Conservation (phyloP, 2,113 vertebrate genomes). For the Dasyprocta punctata region DNA sequence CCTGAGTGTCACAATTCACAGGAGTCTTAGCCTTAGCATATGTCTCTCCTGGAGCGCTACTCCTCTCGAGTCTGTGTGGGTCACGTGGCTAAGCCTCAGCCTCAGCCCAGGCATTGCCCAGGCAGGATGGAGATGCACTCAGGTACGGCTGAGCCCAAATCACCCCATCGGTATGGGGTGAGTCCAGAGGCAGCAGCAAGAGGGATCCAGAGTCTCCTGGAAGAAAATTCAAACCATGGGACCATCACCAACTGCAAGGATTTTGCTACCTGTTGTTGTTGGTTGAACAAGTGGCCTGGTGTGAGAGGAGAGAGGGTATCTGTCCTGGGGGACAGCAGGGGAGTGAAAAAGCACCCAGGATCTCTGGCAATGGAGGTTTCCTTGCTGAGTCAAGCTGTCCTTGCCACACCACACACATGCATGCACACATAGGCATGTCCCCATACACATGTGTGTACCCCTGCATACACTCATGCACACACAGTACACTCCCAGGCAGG, state of each 20-base stretch:
- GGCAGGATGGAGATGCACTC: background rate
- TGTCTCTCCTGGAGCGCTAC: too few species aligned
- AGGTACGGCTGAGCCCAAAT: background rate
- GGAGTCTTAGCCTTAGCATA: background rate
- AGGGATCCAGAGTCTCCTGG: background rate
- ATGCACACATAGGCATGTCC: background rate
- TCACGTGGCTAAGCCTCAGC: background rate
- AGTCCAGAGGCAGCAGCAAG: background rate
- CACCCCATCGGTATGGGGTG: background rate
- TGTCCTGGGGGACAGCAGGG: rapidly evolving
- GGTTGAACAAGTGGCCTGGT: background rate
- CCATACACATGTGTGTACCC: too few species aligned
- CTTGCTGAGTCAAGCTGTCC: background rate
- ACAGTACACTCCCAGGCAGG: background rate
- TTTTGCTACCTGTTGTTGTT: background rate
- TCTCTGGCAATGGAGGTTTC: background rate
- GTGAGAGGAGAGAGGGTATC: rapidly evolving
- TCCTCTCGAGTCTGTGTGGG: too few species aligned
- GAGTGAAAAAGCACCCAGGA: background rate
- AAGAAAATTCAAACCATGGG: background rate
- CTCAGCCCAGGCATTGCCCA: background rate
- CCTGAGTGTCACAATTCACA: background rate
- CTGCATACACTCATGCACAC: background rate
- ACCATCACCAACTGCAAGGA: background rate
- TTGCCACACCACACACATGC: too few species aligned